Base-by-base conservation (phyloP, 2,113 vertebrate species). In the Mugil cephalus region DNA sequence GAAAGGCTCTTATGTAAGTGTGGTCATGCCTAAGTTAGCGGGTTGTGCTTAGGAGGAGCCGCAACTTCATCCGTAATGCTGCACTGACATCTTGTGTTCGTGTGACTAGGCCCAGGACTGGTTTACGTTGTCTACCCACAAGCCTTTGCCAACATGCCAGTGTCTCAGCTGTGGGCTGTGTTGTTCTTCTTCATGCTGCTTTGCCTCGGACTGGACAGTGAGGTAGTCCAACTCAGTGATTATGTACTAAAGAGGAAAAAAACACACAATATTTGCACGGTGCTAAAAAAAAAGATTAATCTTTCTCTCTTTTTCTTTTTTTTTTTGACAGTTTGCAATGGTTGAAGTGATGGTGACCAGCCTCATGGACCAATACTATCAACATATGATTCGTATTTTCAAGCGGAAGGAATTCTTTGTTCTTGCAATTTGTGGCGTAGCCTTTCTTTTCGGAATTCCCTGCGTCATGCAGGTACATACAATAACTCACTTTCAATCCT, bases 271-370 rank as follows among this genome's bases (percentile, higher is more conserved):
- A 15, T 48, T 39, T 56, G 10, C 8, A 45, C 9, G 42, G 6
- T 34, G 7, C 21, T 40, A 2, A 8, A 18, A 12, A 35, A 58
- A n/a, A n/a, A n/a, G n/a, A n/a, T n/a, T n/a, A n/a, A 63, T 21
- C 5, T 42, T 12, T 50, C 24, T 3, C 7, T 15, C 21, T 35
- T 15, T 42, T 40, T 1, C 53, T 55, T 18, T 42, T 19, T 34
- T 14, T 4, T 15, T 14, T 9, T 8, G 8, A 10, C 73, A 95
- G 94, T 95, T 95, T 88, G 93, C 93, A 1, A 94, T 95, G 94
- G 93, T 93, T 52, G 94, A 95, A 59, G 94, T 95, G 71, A 90
- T 94, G 93, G 92, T 93, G 69, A 95, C 94, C 70, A 94, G 93
- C 58, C 63, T 95, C 19, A 66, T 92, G 90, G 94, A 95, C 73